phyloP scores from a whole-genome alignment of 2,888 invertebrate genomes.

The Mesoligia furuncula region DNA sequence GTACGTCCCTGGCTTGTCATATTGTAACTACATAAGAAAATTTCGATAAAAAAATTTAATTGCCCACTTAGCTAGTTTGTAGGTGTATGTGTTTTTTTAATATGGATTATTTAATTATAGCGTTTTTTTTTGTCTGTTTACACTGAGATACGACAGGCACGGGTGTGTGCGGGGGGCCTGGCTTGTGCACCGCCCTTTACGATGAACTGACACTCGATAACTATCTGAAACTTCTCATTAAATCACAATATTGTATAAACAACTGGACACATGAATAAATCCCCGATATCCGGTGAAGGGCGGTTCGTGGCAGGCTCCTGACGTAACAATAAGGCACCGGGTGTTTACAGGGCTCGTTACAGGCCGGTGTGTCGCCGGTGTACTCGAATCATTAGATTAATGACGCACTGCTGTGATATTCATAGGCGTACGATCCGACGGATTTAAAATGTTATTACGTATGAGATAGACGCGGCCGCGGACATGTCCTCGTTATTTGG shows the following conservation, averaged over 20 bases:
- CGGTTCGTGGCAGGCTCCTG: conserved; percentile 39
- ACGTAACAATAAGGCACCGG: conserved; percentile 76
- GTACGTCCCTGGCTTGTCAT: conserved; percentile 64
- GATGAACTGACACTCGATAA: conserved; percentile 3
- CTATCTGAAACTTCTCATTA: neutral
- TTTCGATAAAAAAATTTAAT: conserved; percentile 67
- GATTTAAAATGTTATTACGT: conserved; percentile 71
- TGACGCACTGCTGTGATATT: conserved; percentile 87
- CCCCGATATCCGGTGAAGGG: conserved; percentile 2
- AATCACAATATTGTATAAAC: neutral
- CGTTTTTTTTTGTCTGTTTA: conserved; percentile 82
- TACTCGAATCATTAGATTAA: conserved; percentile 84
- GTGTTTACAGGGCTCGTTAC: conserved; percentile 84
- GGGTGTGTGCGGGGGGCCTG: conserved; percentile 71
- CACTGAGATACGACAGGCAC: conserved; percentile 77
- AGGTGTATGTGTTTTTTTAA: conserved; percentile 87
- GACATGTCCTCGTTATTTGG: conserved; percentile 58
- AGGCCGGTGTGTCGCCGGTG: conserved; percentile 34
- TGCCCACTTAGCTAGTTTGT: conserved; percentile 85
- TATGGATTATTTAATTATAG: conserved; percentile 83
- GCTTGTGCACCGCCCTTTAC: conserved; percentile 39
- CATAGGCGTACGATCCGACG: conserved; percentile 78
- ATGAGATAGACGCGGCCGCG: conserved; percentile 59
- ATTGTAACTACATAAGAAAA: conserved; percentile 45
- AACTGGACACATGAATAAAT: neutral